phyloP scores from a whole-genome alignment of 1,140 invertebrate genomes.

The Rhagoletis pomonella region DNA sequence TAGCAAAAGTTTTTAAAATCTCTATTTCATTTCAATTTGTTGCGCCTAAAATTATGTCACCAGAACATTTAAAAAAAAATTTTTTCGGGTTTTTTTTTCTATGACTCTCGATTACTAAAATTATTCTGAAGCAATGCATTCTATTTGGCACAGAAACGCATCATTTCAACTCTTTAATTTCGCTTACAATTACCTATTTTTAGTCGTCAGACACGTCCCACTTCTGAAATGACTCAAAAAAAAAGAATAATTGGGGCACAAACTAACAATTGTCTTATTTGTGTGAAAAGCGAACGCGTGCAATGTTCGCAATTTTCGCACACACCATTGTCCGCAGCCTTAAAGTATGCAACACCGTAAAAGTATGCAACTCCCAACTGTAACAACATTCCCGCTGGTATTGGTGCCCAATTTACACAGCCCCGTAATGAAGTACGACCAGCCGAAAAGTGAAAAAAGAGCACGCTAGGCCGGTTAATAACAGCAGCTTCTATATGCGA shows the following conservation, averaged over 20 bases:
- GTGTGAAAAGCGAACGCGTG: neutral
- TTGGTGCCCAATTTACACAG: neutral
- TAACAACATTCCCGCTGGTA: neutral
- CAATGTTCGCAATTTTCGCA: no score
- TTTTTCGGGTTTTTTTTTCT: neutral
- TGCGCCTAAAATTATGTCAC: no score
- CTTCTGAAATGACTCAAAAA: neutral
- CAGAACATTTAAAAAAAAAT: no score
- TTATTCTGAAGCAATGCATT: neutral
- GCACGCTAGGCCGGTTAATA: neutral
- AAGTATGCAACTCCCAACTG: neutral
- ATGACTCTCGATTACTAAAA: neutral
- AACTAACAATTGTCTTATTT: neutral
- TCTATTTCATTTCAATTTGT: no score
- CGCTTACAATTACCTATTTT: neutral
- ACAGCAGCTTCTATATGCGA: neutral
- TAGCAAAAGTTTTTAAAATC: no score
- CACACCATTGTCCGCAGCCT: neutral
- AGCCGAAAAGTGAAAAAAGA: neutral
- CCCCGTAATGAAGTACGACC: neutral
- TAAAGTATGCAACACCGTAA: constrained; percentile 13
- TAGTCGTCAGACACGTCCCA: neutral
- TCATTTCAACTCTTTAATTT: no score
- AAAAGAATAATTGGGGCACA: neutral
- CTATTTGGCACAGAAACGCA: neutral